phyloP scores from a whole-genome alignment of 2,888 invertebrate genomes.

The Hemistola chrysoprasaria region DNA sequence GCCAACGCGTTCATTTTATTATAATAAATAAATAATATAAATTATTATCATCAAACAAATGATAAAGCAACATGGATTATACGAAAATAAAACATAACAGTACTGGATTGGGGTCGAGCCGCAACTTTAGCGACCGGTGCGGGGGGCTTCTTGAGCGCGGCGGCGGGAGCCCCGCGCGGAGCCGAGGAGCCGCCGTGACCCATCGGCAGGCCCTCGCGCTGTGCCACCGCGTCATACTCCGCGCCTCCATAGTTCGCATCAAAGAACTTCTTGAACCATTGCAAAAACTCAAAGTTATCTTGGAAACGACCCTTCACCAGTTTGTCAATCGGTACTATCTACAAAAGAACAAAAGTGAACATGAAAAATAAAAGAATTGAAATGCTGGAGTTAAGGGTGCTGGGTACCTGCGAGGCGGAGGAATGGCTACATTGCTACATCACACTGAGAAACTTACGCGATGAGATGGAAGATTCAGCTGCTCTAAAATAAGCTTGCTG shows the following conservation, averaged over 20 bases:
- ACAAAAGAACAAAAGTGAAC: conserved; percentile 76
- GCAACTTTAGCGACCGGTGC: conserved; percentile 81
- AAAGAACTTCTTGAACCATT: conserved; percentile 99
- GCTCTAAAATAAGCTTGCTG: too few species aligned
- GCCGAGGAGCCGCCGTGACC: conserved; percentile 87
- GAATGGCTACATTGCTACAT: conserved; percentile 22
- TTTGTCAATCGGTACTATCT: conserved; percentile 96
- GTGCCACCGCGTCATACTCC: conserved; percentile 95
- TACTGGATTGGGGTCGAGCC: conserved; percentile 84
- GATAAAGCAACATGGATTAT: conserved; percentile 21
- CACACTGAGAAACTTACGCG: conserved; percentile 41
- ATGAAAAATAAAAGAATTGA: conserved; percentile 55
- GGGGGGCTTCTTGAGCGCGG: conserved; percentile 63
- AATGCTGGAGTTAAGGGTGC: conserved; percentile 46
- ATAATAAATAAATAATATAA: conserved; percentile 13
- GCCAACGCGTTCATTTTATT: too few species aligned
- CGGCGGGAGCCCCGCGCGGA: conserved; percentile 59
- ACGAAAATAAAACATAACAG: conserved; percentile 60
- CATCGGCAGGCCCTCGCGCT: conserved; percentile 93
- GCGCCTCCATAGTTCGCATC: conserved; percentile 98
- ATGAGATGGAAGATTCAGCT: background rate
- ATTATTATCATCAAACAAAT: conserved; percentile 19
- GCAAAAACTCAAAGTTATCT: conserved; percentile 99
- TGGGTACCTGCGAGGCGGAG: conserved; percentile 39
- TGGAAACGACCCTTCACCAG: conserved; percentile 99